These are phyloP conservation scores for Luscinia luscinia DNA, from an alignment of 2,797 vertebrate species.

Conservation along the genomic window DNA sequence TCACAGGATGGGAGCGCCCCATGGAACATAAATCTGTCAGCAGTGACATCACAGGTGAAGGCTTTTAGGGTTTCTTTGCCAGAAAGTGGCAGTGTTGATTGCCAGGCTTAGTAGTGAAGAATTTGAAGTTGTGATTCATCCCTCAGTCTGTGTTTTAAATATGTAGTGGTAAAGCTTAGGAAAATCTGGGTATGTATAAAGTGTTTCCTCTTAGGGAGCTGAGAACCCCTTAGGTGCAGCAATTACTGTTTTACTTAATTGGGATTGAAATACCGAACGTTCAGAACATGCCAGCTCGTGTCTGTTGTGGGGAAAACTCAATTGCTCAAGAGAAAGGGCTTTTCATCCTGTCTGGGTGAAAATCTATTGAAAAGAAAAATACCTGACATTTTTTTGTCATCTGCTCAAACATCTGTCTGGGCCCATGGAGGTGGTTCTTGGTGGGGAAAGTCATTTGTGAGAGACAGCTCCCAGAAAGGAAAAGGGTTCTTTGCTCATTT, in stretches of 20 bases:
- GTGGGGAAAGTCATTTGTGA: neutral
- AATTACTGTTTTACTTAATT: slow-evolving; percentile 57
- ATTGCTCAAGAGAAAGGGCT: neutral
- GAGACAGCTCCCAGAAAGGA: neutral
- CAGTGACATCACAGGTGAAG: neutral
- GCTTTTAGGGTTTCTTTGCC: slow-evolving; percentile 12
- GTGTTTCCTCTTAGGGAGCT: slow-evolving; percentile 27
- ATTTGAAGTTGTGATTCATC: slow-evolving; percentile 45
- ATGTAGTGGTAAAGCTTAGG: slow-evolving; percentile 16
- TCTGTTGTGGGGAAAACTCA: slow-evolving; percentile 6
- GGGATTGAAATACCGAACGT: neutral
- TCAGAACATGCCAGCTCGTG: slow-evolving; percentile 1
- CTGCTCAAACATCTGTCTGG: neutral
- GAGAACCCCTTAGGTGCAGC: slow-evolving; percentile 42
- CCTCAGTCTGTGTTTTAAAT: neutral
- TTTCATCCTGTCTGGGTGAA: slow-evolving; percentile 10
- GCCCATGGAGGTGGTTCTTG: neutral
- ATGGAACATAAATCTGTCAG: neutral
- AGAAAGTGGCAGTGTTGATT: slow-evolving; percentile 30
- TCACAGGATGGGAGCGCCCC: neutral
- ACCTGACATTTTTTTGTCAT: neutral
- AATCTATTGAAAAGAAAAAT: slow-evolving; percentile 13
- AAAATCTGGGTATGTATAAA: slow-evolving; percentile 12
- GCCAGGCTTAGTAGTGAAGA: slow-evolving; percentile 19
- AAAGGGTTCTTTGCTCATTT: neutral